phyloP scores from a whole-genome alignment of 2,113 vertebrate genomes.

The Dinomys branickii region DNA sequence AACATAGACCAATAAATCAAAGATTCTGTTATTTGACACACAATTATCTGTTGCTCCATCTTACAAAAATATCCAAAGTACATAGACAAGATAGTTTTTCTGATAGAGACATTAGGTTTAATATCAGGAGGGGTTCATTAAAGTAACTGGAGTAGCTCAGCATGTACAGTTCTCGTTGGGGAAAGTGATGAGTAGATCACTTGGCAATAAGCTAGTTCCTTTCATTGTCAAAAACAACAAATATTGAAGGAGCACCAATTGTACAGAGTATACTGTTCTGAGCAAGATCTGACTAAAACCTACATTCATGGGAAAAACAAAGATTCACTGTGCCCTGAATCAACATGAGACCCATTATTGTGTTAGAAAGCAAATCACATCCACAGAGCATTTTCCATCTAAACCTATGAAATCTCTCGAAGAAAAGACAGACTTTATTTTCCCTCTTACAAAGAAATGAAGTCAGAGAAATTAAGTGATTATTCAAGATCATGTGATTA shows the following conservation, averaged over 20 bases:
- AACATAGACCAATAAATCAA: not conserved
- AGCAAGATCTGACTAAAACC: not conserved
- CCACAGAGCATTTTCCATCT: slow-evolving; percentile 15
- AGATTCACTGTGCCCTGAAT: not conserved
- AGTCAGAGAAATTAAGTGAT: slow-evolving; percentile 16
- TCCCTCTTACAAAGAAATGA: slow-evolving; percentile 1
- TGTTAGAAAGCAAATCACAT: slow-evolving; percentile 44
- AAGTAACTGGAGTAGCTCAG: not conserved
- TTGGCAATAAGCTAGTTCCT: not conserved
- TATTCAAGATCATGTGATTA: not conserved
- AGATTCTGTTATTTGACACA: not conserved
- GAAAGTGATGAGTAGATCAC: not conserved
- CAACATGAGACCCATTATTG: not conserved
- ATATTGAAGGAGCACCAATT: not conserved
- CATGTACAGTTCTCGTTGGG: not conserved
- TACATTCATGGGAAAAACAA: slow-evolving; percentile 46
- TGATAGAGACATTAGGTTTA: not conserved
- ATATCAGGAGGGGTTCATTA: not conserved
- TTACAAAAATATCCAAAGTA: not conserved
- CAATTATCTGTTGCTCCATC: not conserved
- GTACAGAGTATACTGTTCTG: not conserved
- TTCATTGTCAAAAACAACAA: slow-evolving; percentile 19
- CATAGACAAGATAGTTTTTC: not conserved
- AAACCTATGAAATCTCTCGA: not conserved
- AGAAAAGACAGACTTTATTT: not conserved